phyloP scores from a whole-genome alignment of 1,140 invertebrate genomes.

The Cydia amplana region DNA sequence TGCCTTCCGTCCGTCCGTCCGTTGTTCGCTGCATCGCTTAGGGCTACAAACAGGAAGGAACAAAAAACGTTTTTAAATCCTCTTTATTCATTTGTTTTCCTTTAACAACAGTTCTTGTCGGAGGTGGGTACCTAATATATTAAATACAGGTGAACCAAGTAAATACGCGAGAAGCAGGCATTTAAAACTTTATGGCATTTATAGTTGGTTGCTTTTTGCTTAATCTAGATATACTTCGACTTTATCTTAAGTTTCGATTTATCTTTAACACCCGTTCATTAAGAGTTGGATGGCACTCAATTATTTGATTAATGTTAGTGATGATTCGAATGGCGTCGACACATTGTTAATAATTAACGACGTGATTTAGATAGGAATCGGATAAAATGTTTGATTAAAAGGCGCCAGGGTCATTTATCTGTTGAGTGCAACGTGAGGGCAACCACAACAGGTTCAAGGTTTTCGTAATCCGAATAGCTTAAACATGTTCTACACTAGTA shows the following conservation, averaged over 20 bases:
- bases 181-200: background rate
- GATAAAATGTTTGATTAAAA: conserved; percentile 10
- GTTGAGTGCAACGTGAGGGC: background rate
- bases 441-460: background rate
- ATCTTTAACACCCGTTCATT: background rate
- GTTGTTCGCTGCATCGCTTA: conserved; percentile 14
- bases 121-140: no score
- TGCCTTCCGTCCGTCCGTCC: conserved; percentile 29
- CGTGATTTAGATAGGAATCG: background rate
- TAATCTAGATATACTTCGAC: background rate
- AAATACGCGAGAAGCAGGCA: background rate
- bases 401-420: background rate
- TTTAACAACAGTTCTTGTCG: background rate
- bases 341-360: conserved; percentile 5
- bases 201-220: background rate
- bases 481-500: background rate
- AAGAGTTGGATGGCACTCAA: background rate
- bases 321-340: background rate
- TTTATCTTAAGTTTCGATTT: conserved; percentile 2
- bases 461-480: background rate
- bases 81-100: conserved; percentile 1
- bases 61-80: background rate
- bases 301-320: conserved; percentile 3
- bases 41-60: background rate
- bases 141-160: no score